Base-by-base conservation (phyloP, 1,140 invertebrate species). In the Papilio polytes region DNA sequence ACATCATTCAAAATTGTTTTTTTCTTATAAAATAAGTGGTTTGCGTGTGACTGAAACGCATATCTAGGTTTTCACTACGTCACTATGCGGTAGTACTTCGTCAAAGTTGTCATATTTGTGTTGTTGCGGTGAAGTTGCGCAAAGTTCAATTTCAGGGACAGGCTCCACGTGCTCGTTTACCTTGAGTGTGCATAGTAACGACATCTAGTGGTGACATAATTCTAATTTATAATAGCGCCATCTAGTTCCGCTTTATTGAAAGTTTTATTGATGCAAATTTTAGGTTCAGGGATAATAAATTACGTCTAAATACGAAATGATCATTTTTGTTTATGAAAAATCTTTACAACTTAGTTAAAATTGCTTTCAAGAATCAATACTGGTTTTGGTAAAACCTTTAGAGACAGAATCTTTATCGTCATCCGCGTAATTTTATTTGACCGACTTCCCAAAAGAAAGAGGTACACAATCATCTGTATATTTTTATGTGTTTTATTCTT, bases 91-190 rank as follows among this genome's bases (percentile, higher is more conserved):
- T 70, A 70, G 63, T 15, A 70, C 63, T 70, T 31, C 12, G 63
- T 70, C 63, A 70, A 70, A 70, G 63, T 70, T 70, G 63, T 70
- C 63, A 31, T 20, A 36, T 70, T 70, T 31, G 63, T 70, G 63
- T 70, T 70, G 63, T 70, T 31, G 63, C 63, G 63, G 63, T 70
- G 26, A 31, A 70, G 63, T 70, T 70, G 63, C 63, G 63, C 63
- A 31, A 70, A 70, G 63, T 70, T 70, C 26, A 36, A 70, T 31
- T 70, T 70, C 63, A 70, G 63, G 63, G 63, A 7, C 63, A 70
- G 15, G 36, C 36, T 41, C 63, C 63, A 70, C 63, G 63, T 70
- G 63, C 63, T 70, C 26, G 13, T 36, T 31, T 70, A 70, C n/a
- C 15, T 31, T 18, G 4, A 70, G 31, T 31, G 26, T 31, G 15